Conservation (phyloP, 2,113 vertebrate genomes). For the Dryoscopus gambensis region DNA sequence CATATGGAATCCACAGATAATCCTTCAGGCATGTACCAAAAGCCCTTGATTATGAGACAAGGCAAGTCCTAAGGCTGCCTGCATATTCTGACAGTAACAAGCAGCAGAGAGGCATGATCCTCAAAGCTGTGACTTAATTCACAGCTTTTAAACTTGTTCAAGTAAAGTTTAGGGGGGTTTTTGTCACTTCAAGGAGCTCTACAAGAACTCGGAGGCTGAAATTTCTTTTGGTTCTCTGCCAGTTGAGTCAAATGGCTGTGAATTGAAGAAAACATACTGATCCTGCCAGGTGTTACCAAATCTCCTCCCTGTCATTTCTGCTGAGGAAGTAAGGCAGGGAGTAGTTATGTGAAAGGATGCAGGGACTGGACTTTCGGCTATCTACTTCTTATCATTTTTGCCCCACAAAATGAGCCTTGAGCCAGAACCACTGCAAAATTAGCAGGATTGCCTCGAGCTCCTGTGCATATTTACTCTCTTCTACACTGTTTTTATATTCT, state of each 20-base stretch:
- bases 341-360: background rate
- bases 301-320: background rate
- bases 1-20: background rate
- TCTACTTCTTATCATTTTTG: background rate
- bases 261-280: background rate
- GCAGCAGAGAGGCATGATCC: background rate
- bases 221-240: background rate
- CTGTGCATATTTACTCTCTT: background rate
- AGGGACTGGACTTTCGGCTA: background rate
- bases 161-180: background rate
- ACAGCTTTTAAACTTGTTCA: background rate
- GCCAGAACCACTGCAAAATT: background rate
- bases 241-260: background rate
- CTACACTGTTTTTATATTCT: background rate
- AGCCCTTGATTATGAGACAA: background rate
- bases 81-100: background rate
- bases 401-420: background rate
- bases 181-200: background rate
- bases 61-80: background rate
- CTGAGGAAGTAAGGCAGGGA: background rate
- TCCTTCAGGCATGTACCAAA: background rate
- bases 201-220: background rate
- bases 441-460: accelerated
- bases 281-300: background rate
- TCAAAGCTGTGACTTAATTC: background rate